Evolutionary conservation across 2,113 vertebrate species (phyloP).

Genomic region (Notarius quadriscutis): DNA sequence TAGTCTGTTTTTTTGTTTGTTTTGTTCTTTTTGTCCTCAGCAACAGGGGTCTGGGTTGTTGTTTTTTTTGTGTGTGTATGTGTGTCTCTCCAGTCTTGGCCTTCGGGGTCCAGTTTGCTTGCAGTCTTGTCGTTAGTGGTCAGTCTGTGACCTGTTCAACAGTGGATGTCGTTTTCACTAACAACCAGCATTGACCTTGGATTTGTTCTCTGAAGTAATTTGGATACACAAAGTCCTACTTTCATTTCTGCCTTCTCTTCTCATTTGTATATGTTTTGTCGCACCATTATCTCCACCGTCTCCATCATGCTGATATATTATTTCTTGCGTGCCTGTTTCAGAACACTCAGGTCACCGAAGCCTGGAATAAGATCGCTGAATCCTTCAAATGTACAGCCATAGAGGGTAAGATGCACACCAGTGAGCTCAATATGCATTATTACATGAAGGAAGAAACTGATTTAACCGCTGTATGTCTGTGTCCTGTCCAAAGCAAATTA

Average conservation of each 20-base stretch:
- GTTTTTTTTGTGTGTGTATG: no score
- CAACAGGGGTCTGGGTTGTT: no score
- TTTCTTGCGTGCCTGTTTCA: slow-evolving; percentile 57
- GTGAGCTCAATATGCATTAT: background rate
- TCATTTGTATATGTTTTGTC: background rate
- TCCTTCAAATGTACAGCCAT: slow-evolving; percentile 96
- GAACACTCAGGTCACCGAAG: slow-evolving; percentile 96
- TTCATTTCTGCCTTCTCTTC: background rate
- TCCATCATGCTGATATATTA: background rate
- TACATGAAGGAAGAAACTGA: background rate
- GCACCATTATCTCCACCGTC: background rate
- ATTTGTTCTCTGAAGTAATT: background rate
- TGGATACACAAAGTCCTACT: background rate
- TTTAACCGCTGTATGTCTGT: background rate
- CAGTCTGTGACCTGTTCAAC: background rate
- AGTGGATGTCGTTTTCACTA: background rate
- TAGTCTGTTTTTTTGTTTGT: no score
- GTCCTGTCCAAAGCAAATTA: background rate
- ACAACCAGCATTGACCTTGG: background rate
- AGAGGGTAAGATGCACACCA: slow-evolving; percentile 79
- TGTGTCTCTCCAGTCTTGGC: background rate
- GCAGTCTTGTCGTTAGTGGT: background rate
- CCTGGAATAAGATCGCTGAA: slow-evolving; percentile 98
- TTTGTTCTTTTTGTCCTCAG: no score
- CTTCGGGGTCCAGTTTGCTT: background rate